A percentile compares a stretch with the other conserved stretches of the same genome.
phyloP scores from a whole-genome alignment of 2,888 invertebrate genomes.

The Eumacrocentrus americanus region DNA sequence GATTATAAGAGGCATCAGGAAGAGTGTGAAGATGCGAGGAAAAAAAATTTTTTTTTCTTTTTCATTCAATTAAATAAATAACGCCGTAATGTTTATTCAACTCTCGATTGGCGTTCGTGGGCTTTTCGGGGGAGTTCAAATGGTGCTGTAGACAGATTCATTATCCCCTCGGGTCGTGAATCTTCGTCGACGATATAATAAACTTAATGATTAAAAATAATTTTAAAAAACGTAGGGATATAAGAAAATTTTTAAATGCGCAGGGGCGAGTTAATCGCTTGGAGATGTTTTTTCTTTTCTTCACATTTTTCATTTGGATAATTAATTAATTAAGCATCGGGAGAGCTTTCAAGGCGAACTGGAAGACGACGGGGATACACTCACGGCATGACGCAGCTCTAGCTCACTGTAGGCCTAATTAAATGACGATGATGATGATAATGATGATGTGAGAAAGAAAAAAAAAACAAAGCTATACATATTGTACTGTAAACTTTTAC shows the following conservation, averaged over 20 bases:
- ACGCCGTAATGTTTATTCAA: constrained; percentile 13
- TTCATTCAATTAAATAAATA: background rate
- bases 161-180: constrained; percentile 30
- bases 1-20: too few species aligned
- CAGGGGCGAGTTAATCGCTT: constrained; percentile 14
- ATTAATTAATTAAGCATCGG: constrained; percentile 12
- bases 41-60: background rate
- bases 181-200: too few species aligned
- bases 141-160: constrained; percentile 50
- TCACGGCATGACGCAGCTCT: constrained; percentile 47
- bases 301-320: too few species aligned
- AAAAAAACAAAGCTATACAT: constrained; percentile 30
- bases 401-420: constrained; percentile 61
- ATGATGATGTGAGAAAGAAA: constrained; percentile 24
- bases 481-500: constrained; percentile 17
- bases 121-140: constrained; percentile 42
- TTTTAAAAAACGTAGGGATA: too few species aligned
- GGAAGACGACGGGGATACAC: background rate
- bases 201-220: too few species aligned
- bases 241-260: constrained; percentile 20
- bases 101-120: constrained; percentile 30
- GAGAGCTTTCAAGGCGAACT: too few species aligned
- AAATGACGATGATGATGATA: constrained; percentile 39
- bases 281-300: constrained; percentile 25
- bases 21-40: constrained; percentile 5